Evolutionary conservation across 2,797 vertebrate species (phyloP), one percentile per base, ranked within the genome.

Genomic region (Sebastes taczanowskii): DNA sequence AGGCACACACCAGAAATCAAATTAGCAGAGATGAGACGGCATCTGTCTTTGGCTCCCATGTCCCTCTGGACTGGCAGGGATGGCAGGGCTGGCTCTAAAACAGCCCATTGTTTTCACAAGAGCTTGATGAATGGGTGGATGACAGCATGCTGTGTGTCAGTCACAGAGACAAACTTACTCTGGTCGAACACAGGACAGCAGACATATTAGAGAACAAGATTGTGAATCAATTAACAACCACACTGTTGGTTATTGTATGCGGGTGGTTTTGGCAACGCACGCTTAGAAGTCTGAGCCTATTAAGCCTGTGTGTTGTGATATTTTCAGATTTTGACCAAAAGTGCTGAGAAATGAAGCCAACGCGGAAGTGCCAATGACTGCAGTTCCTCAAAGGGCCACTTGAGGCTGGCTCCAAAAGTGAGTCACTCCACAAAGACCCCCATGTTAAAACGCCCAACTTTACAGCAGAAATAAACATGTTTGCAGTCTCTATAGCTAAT

Each of bases 21-120:
- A 95, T 94, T 95, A 95, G 89, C 74, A 49, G 84, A 88, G 84
- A 92, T 91, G 86, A 94, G 91, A 87, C 86, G 74, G 87, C 94
- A 94, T 95, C 91, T 94, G 92, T 88, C 87, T 93, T 87, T 86
- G 88, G 89, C 80, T 88, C 65, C 74, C 71, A 35, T 67, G 86
- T 93, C 91, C 89, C 91, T 66, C 83, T 65, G 87, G 91, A 90
- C 91, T 78, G 86, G 88, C 81, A 80, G 34, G 73, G 74, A 83
- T 86, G 90, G 85, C 87, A 74, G 69, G 61, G 65, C 86, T 78
- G 85, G 84, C 86, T 87, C 84, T 64, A 72, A 52, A 88, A 87
- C 89, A 82, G 80, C 59, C 78, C 87, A 91, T 92, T 91, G 84
- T 93, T 86, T 89, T 82, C 74, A 85, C 72, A 70, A 77, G 86